A percentile compares a stretch with the other conserved stretches of the same genome.
These are phyloP conservation scores for Carassius gibelio DNA, from an alignment of 2,113 vertebrate genomes.

Conservation along the genomic window DNA sequence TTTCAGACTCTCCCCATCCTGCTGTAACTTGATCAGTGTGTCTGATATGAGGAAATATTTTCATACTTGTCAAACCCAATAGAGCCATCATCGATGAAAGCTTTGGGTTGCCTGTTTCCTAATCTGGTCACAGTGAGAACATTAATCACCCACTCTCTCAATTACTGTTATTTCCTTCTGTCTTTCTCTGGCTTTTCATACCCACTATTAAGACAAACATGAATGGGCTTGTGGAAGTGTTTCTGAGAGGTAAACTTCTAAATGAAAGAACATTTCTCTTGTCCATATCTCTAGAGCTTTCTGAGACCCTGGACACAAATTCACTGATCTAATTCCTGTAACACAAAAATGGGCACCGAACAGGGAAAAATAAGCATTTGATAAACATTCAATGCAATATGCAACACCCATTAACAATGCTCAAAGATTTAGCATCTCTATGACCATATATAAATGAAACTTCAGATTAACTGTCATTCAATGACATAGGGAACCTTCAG, in stretches of 20 bases:
- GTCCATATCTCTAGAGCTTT: neutral
- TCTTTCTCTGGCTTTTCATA: slow-evolving; percentile 8
- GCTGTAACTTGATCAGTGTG: slow-evolving; percentile 34
- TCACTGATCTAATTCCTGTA: neutral
- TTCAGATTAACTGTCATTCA: neutral
- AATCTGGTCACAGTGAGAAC: slow-evolving; percentile 33
- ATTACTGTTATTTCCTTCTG: slow-evolving; percentile 24
- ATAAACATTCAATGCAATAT: neutral
- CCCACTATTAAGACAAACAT: slow-evolving; percentile 16
- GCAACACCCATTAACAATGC: neutral
- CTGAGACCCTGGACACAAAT: neutral
- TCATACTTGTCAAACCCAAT: slow-evolving; percentile 40
- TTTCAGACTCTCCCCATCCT: slow-evolving; percentile 10
- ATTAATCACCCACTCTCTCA: slow-evolving; percentile 42
- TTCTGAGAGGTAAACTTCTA: neutral
- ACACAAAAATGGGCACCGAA: neutral
- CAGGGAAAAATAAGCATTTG: neutral
- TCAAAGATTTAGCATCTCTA: neutral
- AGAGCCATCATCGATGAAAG: slow-evolving; percentile 17
- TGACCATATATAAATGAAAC: neutral
- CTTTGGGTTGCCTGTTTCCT: slow-evolving; percentile 5
- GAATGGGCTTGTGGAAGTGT: neutral
- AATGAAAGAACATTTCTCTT: neutral
- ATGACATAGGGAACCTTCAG: neutral
- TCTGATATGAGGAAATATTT: slow-evolving; percentile 21